These are phyloP conservation scores for Calliopum simillimum DNA, from an alignment of 2,888 invertebrate species.

Conservation along the genomic window DNA sequence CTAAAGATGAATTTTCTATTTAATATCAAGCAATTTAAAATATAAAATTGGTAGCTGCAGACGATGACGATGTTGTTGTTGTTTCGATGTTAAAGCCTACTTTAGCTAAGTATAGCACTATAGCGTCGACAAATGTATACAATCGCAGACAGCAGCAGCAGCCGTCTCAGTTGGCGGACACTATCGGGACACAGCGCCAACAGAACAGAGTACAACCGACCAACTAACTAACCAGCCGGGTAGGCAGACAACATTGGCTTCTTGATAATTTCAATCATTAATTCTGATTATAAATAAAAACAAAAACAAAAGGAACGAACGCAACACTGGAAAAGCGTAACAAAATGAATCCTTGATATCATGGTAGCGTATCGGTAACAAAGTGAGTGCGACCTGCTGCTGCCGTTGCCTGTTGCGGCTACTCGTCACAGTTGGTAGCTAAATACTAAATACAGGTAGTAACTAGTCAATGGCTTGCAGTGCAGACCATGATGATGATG, in stretches of 20 bases:
- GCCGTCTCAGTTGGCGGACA: neutral
- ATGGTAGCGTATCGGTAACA: neutral
- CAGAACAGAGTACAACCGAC: neutral
- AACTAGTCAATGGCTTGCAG: conserved; percentile 28
- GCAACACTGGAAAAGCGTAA: neutral
- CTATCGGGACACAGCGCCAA: neutral
- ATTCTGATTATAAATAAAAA: conserved; percentile 59
- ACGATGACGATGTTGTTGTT: conserved; percentile 61
- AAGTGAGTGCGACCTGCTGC: neutral
- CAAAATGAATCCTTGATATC: conserved; percentile 1
- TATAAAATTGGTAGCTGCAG: conserved; percentile 60
- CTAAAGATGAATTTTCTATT: conserved; percentile 52
- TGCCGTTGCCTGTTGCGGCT: neutral
- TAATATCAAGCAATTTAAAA: conserved; percentile 61
- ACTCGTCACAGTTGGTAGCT: conserved; percentile 2
- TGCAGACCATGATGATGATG: neutral
- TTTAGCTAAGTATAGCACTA: conserved; percentile 42
- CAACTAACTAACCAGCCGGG: neutral
- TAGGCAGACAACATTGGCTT: conserved; percentile 54
- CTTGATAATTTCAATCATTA: conserved; percentile 64
- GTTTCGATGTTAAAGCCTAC: conserved; percentile 23
- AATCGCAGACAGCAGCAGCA: neutral
- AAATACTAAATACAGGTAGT: neutral
- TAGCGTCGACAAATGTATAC: conserved; percentile 48
- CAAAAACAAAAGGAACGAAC: conserved; percentile 4